Conservation (phyloP, 2,113 vertebrate genomes). For the Piprites chloris region DNA sequence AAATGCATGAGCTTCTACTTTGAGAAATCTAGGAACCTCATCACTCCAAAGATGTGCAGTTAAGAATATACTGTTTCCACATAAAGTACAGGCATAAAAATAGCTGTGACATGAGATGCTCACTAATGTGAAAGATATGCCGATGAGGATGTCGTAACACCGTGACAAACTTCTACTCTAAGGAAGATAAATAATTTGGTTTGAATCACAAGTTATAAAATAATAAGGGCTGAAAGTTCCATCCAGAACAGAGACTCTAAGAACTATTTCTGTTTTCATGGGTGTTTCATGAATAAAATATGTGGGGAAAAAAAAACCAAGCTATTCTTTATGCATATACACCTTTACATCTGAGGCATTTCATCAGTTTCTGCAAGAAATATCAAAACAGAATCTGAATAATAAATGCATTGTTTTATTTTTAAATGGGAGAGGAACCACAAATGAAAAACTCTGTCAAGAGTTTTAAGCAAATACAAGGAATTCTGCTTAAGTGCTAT, state of each 20-base stretch:
- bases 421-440: neutral
- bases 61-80: neutral
- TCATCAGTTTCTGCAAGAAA: neutral
- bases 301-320: neutral
- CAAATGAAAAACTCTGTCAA: neutral
- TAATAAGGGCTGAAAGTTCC: neutral
- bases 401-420: neutral
- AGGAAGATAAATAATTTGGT: neutral
- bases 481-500: neutral
- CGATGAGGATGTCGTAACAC: neutral
- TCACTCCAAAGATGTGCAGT: neutral
- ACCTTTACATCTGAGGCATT: neutral
- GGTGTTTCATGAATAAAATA: neutral
- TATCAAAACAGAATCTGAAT: neutral
- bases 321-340: neutral
- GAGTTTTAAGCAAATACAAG: neutral
- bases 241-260: neutral
- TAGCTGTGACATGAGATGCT: neutral
- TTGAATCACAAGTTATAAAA: neutral
- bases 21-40: neutral
- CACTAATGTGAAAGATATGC: neutral
- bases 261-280: neutral
- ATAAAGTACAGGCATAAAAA: neutral
- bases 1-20: neutral
- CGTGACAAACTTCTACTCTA: neutral